A percentile compares a stretch with the other conserved stretches of the same genome.
phyloP scores from a whole-genome alignment of 1,140 invertebrate genomes.

The Mactra quadrangularis region DNA sequence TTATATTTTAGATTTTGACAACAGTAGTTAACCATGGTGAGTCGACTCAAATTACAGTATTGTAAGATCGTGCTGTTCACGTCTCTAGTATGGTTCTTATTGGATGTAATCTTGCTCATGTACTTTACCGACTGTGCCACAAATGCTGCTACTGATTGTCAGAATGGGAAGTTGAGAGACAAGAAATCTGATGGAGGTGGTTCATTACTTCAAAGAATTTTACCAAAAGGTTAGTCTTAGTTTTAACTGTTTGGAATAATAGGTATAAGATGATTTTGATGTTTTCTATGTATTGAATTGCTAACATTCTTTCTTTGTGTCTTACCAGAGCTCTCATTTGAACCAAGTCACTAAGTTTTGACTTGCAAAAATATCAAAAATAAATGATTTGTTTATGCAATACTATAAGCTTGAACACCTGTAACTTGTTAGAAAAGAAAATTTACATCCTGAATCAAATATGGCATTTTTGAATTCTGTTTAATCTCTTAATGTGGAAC shows the following conservation, averaged over 20 bases:
- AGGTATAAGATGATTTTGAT: background rate
- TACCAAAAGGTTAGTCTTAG: constrained; percentile 82
- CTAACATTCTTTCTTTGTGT: constrained; percentile 2
- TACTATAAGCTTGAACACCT: too few species aligned
- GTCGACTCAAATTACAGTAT: constrained; percentile 78
- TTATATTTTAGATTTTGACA: background rate
- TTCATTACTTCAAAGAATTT: constrained; percentile 74
- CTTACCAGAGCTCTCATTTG: too few species aligned
- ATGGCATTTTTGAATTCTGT: too few species aligned
- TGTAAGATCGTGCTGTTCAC: constrained; percentile 97
- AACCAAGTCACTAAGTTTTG: too few species aligned
- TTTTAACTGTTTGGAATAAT: too few species aligned
- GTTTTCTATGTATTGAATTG: background rate
- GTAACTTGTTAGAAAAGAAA: too few species aligned
- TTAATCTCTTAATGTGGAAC: too few species aligned
- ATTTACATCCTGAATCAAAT: too few species aligned
- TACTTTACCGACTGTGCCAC: constrained; percentile 93
- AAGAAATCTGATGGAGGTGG: constrained; percentile 52
- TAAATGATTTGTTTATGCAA: too few species aligned
- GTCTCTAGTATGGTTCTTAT: constrained; percentile 97
- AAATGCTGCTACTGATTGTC: constrained; percentile 62
- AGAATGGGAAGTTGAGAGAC: constrained; percentile 50
- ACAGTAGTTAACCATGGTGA: constrained; percentile 73
- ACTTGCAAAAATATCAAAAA: too few species aligned
- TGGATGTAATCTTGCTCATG: constrained; percentile 95